phyloP scores from a whole-genome alignment of 2,888 invertebrate genomes.

The Adineta ricciae region DNA sequence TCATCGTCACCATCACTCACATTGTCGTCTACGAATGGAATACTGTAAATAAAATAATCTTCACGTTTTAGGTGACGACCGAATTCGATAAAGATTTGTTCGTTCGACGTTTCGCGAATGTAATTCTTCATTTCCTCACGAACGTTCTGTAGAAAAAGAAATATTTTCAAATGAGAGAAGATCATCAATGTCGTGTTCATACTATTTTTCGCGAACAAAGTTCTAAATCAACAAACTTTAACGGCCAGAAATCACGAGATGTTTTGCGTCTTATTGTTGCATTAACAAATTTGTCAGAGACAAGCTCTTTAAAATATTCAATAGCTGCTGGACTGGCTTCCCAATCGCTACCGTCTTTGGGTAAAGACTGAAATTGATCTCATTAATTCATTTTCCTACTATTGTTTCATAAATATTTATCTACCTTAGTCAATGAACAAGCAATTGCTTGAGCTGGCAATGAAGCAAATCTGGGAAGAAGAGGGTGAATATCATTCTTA shows the following conservation, averaged over 20 bases:
- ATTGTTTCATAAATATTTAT: background rate
- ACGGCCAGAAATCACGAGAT: background rate
- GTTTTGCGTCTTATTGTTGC: background rate
- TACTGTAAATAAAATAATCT: background rate
- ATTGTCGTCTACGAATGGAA: background rate
- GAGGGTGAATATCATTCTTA: background rate
- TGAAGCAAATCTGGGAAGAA: background rate
- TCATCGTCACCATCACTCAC: background rate
- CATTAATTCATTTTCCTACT: background rate
- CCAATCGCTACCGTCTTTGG: background rate
- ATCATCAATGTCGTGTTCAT: background rate
- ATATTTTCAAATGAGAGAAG: background rate
- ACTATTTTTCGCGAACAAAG: background rate
- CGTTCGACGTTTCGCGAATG: background rate
- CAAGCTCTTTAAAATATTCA: background rate
- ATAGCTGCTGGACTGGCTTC: background rate
- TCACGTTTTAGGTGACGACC: background rate
- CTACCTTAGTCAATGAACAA: background rate
- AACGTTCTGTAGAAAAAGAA: background rate
- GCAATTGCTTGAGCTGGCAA: background rate
- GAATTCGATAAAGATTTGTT: background rate
- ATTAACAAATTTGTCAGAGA: background rate
- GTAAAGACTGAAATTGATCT: background rate
- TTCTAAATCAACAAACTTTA: background rate
- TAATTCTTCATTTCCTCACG: background rate